phyloP scores from a whole-genome alignment of 2,888 invertebrate species.

The Hylaea fasciaria region DNA sequence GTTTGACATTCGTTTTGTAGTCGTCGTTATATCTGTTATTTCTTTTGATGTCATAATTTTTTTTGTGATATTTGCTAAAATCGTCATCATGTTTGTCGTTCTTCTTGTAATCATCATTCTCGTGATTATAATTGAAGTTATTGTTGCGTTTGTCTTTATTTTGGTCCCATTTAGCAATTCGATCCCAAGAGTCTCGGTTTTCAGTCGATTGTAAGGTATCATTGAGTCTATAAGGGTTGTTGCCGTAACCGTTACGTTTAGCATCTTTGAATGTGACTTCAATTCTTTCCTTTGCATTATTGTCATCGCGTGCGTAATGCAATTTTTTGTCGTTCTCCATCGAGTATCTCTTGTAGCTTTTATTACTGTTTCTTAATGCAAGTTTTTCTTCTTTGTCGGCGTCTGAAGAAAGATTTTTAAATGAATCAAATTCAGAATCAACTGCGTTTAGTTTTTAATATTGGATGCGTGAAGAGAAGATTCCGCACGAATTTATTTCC shows the following conservation, averaged over 20 bases:
- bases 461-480: no score
- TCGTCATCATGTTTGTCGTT: conserved; percentile 1
- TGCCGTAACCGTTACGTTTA: conserved; percentile 5
- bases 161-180: not conserved
- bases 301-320: not conserved
- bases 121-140: conserved; percentile 20
- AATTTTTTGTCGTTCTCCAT: conserved; percentile 1
- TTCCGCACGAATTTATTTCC: no score
- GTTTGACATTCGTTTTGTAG: not conserved
- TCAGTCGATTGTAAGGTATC: not conserved
- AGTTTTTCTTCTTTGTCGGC: not conserved
- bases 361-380: not conserved
- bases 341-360: not conserved
- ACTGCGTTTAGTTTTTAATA: no score
- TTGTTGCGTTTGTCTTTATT: conserved; percentile 11
- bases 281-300: conserved; percentile 5
- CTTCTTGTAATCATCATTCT: conserved; percentile 1
- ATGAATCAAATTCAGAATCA: no score
- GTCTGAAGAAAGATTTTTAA: no score
- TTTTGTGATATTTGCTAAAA: not conserved
- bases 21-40: conserved; percentile 2
- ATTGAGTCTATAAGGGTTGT: conserved; percentile 8
- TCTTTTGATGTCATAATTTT: not conserved
- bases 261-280: conserved; percentile 5
- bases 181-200: no score